A percentile compares a stretch with the other conserved stretches of the same genome.
Evolutionary conservation across 2,888 invertebrate species (phyloP).

Genomic region (Mongoloraphidia duomilia): DNA sequence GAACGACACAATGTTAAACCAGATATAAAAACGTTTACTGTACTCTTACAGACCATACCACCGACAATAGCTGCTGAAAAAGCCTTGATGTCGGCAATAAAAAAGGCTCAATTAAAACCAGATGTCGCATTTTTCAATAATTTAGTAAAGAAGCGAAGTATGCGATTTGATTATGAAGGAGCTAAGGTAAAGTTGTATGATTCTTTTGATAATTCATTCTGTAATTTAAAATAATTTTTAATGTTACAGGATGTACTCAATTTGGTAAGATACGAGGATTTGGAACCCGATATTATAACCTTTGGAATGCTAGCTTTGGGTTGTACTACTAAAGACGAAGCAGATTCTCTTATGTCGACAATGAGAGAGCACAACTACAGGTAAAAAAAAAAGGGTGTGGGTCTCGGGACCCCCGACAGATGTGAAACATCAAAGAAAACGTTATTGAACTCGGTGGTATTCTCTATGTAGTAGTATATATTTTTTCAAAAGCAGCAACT

Average conservation of each 20-base stretch:
- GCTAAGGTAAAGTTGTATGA: conserved; percentile 44
- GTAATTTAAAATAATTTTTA: conserved; percentile 7
- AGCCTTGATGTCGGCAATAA: conserved; percentile 47
- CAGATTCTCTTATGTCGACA: conserved; percentile 47
- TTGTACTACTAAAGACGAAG: conserved; percentile 50
- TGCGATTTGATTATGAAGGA: conserved; percentile 49
- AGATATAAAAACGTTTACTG: conserved; percentile 64
- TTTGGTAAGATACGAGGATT: conserved; percentile 36
- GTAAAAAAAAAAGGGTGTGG: conserved; percentile 34
- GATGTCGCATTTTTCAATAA: conserved; percentile 78
- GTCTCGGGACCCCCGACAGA: too few relatives aligned
- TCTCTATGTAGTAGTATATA: too few relatives aligned
- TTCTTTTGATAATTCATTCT: background rate
- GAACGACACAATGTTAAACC: conserved; percentile 47
- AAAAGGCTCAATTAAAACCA: conserved; percentile 39
- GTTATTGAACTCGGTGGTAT: too few relatives aligned
- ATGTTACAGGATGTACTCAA: conserved; percentile 37
- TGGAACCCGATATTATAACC: conserved; percentile 62
- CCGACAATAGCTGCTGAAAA: conserved; percentile 50
- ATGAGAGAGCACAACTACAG: conserved; percentile 52
- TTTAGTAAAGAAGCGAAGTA: conserved; percentile 66
- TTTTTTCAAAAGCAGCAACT: too few relatives aligned
- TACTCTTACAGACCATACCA: conserved; percentile 59
- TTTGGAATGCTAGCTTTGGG: conserved; percentile 75
- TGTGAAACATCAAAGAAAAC: too few relatives aligned